Evolutionary conservation across 2,797 vertebrate genomes (phyloP).

Genomic region (Ctenochaetus hawaiiensis): DNA sequence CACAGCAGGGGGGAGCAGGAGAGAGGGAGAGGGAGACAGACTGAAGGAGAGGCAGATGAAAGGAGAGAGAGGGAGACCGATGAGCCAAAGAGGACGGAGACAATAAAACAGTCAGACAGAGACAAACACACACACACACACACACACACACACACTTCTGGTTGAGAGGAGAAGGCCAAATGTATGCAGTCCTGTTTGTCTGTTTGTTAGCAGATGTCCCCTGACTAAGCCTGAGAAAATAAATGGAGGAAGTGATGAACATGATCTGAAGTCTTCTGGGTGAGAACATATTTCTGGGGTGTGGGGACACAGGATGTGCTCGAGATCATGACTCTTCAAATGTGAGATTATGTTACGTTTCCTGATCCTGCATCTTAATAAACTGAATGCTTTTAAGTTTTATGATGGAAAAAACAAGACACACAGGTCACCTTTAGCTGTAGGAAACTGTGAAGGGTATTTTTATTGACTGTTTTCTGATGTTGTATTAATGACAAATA

Average conservation of each 20-base stretch:
- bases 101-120: slow-evolving; percentile 3
- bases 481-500: background rate
- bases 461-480: background rate
- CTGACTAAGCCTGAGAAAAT: slow-evolving; percentile 54
- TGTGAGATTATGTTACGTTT: background rate
- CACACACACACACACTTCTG: slow-evolving; percentile 36
- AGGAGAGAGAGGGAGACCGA: slow-evolving; percentile 52
- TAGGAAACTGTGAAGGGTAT: background rate
- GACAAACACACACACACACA: slow-evolving; percentile 41
- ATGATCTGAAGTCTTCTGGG: slow-evolving; percentile 48
- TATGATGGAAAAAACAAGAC: background rate
- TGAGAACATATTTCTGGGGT: slow-evolving; percentile 52
- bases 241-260: slow-evolving; percentile 51
- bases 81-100: slow-evolving; percentile 17
- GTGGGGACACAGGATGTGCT: slow-evolving; percentile 49
- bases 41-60: slow-evolving; percentile 67
- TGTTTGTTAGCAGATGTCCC: slow-evolving; percentile 78
- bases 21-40: slow-evolving; percentile 60
- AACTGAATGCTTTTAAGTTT: background rate
- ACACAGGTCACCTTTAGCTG: background rate
- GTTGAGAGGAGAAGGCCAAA: slow-evolving; percentile 45
- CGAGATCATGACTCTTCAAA: background rate
- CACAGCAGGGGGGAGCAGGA: slow-evolving; percentile 65
- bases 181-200: slow-evolving; percentile 55
- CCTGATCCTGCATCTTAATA: background rate